These are phyloP conservation scores for Oncorhynchus clarkii DNA, from an alignment of 2,113 vertebrate genomes.

Conservation along the genomic window DNA sequence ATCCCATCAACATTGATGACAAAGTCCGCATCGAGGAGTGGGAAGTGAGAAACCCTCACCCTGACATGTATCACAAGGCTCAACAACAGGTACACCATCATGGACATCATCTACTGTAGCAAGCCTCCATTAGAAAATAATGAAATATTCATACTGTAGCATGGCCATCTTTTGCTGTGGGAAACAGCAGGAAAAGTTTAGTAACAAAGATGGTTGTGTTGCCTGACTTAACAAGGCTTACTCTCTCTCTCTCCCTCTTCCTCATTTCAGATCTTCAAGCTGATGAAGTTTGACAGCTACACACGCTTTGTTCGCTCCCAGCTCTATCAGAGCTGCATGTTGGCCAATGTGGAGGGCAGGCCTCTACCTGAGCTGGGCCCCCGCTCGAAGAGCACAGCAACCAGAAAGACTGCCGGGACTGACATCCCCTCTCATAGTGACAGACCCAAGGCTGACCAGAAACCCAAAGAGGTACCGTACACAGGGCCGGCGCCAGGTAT, in stretches of 20 bases:
- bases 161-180: no score
- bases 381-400: constrained; percentile 55
- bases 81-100: constrained; percentile 77
- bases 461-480: constrained; percentile 2
- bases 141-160: no score
- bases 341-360: constrained; percentile 77
- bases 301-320: constrained; percentile 38
- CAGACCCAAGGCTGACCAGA: constrained; percentile 12
- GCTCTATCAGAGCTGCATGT: constrained; percentile 68
- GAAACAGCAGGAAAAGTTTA: no score
- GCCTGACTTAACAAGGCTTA: neutral
- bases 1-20: constrained; percentile 82
- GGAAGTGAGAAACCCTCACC: constrained; percentile 73
- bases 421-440: neutral
- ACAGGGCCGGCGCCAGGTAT: no score
- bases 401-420: constrained; percentile 25
- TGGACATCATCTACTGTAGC: neutral
- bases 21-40: constrained; percentile 80
- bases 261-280: constrained; percentile 45
- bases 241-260: neutral
- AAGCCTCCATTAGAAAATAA: no score
- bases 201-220: no score
- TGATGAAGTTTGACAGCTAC: constrained; percentile 58
- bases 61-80: constrained; percentile 79
- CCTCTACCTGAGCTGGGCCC: constrained; percentile 65